Conservation (phyloP, 2,797 vertebrate species). For the Dendrocincla tyrannina region DNA sequence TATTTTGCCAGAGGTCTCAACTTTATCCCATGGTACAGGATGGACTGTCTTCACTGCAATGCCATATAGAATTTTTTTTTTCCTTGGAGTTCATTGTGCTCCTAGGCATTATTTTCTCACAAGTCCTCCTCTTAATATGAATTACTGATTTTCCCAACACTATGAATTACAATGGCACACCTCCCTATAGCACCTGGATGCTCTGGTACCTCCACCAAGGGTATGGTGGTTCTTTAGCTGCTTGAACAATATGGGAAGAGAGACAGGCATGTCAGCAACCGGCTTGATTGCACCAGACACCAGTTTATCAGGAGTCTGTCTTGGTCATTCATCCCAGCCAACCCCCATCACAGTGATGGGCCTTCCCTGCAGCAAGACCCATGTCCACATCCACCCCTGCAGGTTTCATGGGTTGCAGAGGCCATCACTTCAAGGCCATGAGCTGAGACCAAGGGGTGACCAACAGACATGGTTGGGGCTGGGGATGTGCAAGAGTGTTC, state of each 20-base stretch:
- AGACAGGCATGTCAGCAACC: not conserved
- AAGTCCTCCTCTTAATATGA: not conserved
- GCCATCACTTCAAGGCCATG: not conserved
- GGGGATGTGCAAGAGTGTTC: not conserved
- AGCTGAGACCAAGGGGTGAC: not conserved
- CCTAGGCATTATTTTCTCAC: not conserved
- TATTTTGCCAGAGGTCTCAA: not conserved
- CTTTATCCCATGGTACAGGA: not conserved
- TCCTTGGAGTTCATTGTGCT: not conserved
- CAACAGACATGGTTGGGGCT: not conserved
- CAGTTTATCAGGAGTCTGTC: not conserved
- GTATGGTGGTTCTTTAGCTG: not conserved
- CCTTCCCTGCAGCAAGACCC: not conserved
- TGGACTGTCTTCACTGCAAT: not conserved
- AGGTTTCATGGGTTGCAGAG: not conserved
- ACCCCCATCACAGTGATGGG: not conserved
- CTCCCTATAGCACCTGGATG: not conserved
- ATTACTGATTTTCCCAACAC: not conserved
- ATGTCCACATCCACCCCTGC: not conserved
- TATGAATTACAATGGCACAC: not conserved
- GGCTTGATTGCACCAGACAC: not conserved
- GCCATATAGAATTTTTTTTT: not conserved
- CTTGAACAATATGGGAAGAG: not conserved
- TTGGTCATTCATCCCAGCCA: not conserved
- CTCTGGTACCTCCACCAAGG: not conserved